These are phyloP conservation scores for Troides helena DNA, from an alignment of 2,888 invertebrate species.

Conservation along the genomic window DNA sequence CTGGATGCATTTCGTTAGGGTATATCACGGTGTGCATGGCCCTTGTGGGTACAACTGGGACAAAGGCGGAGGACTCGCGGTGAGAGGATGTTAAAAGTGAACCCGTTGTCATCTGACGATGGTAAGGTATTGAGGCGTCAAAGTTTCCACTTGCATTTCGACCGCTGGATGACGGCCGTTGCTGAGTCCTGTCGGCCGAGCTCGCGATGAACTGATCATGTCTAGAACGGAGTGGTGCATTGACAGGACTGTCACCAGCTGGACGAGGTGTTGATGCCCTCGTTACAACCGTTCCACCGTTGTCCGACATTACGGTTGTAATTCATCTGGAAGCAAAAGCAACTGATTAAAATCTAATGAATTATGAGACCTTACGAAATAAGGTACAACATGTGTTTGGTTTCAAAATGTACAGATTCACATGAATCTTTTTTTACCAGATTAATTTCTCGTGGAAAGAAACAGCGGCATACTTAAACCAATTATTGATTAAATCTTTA, in stretches of 20 bases:
- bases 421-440: neutral
- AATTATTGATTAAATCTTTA: slow-evolving; percentile 49
- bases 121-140: slow-evolving; percentile 83
- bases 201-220: slow-evolving; percentile 82
- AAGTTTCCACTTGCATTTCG: slow-evolving; percentile 78
- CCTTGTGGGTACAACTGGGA: slow-evolving; percentile 91
- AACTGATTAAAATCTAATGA: neutral
- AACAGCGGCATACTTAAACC: slow-evolving; percentile 37
- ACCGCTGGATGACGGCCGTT: slow-evolving; percentile 74
- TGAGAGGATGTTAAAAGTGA: slow-evolving; percentile 78
- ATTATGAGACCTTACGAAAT: neutral
- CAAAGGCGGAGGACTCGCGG: slow-evolving; percentile 91
- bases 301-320: slow-evolving; percentile 71
- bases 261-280: slow-evolving; percentile 77
- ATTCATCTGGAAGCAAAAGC: slow-evolving; percentile 59
- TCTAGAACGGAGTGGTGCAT: slow-evolving; percentile 73
- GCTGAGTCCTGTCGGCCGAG: slow-evolving; percentile 71
- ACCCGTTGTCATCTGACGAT: slow-evolving; percentile 82
- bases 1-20: slow-evolving; percentile 85
- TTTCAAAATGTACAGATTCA: neutral
- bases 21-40: slow-evolving; percentile 86
- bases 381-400: neutral
- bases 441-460: slow-evolving; percentile 14
- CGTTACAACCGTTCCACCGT: slow-evolving; percentile 67
- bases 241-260: slow-evolving; percentile 67